Percentiles rank a stretch among this genome's conserved stretches.
Conservation (phyloP, 2,113 vertebrate genomes). For the Toxostoma redivivum region DNA sequence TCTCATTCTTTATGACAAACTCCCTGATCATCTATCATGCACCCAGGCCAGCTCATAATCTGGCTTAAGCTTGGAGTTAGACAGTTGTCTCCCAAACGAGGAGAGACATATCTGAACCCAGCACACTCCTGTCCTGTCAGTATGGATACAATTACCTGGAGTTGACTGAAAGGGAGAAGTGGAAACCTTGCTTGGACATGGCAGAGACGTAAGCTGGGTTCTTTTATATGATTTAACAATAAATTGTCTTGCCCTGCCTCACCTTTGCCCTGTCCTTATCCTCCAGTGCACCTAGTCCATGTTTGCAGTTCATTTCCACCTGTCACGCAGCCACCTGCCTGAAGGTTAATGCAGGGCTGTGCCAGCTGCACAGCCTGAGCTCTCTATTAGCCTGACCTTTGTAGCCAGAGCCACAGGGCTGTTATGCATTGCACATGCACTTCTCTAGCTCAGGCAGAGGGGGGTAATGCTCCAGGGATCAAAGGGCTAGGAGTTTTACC, state of each 20-base stretch:
- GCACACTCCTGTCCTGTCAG: neutral
- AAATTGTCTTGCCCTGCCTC: neutral
- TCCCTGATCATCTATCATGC: neutral
- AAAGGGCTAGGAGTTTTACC: neutral
- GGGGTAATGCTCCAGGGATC: neutral
- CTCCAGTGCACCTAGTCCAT: too few relatives aligned
- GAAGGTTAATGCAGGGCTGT: neutral
- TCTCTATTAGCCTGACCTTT: neutral
- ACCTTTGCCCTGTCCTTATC: neutral
- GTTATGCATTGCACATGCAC: neutral
- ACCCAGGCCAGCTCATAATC: rapidly evolving
- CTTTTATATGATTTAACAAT: neutral
- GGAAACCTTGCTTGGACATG: neutral
- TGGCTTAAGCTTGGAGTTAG: neutral
- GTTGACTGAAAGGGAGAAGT: rapidly evolving
- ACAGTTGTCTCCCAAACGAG: neutral
- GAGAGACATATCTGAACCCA: neutral
- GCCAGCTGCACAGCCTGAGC: neutral
- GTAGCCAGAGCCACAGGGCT: neutral
- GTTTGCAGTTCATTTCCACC: neutral
- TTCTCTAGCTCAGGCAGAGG: neutral
- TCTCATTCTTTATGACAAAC: neutral
- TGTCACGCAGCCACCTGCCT: neutral
- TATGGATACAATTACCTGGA: neutral
- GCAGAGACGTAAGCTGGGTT: neutral